Conservation (phyloP, 2,113 vertebrate species). For the Chrysemys picta region DNA sequence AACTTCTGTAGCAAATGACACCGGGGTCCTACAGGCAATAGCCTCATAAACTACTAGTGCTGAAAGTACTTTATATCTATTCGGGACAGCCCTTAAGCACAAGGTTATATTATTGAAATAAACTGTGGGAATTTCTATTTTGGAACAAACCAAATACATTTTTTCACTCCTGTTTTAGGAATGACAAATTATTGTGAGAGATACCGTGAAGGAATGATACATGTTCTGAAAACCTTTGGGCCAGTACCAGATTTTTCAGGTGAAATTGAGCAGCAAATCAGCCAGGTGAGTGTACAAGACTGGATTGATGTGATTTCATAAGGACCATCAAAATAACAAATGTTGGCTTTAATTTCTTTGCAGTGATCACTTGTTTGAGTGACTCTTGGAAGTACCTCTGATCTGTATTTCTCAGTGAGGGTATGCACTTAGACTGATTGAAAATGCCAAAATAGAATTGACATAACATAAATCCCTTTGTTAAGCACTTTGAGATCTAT, state of each 20-base stretch:
- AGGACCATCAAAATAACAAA: neutral
- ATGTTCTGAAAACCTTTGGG: constrained; percentile 87
- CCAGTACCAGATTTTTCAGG: constrained; percentile 89
- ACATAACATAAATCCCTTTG: neutral
- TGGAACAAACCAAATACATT: neutral
- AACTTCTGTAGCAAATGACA: no score
- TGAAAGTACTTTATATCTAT: neutral
- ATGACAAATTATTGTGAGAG: constrained; percentile 88
- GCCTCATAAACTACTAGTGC: neutral
- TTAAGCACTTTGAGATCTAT: neutral
- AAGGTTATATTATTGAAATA: neutral
- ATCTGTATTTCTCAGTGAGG: neutral
- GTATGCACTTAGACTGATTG: neutral
- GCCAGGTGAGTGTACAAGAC: constrained; percentile 74
- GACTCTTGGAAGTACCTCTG: neutral
- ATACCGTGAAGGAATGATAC: constrained; percentile 85
- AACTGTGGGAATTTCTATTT: constrained; percentile 9
- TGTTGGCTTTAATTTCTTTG: neutral
- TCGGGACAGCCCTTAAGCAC: neutral
- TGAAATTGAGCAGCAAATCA: constrained; percentile 80
- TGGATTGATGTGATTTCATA: neutral
- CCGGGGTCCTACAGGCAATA: no score
- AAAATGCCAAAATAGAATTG: neutral
- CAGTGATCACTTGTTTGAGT: neutral
- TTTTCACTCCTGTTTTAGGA: constrained; percentile 78